phyloP scores from a whole-genome alignment of 2,113 vertebrate genomes.

The Halichoerus grypus region DNA sequence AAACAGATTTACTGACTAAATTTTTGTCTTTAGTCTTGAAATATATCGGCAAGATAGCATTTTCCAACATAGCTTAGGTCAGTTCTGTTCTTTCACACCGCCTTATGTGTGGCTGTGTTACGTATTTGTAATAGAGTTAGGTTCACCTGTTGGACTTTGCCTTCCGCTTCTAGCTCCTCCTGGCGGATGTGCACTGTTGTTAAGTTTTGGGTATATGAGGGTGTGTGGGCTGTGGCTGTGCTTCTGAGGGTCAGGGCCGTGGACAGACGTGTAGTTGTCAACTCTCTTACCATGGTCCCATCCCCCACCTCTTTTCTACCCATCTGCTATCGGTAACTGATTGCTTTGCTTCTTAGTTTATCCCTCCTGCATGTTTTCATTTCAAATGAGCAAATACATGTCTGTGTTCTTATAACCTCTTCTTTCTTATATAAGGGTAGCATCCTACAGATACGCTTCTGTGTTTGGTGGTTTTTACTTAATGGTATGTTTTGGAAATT shows the following conservation, averaged over 20 bases:
- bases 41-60: not conserved
- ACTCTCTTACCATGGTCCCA: fast-evolving
- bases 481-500: not conserved
- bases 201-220: not conserved
- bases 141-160: not conserved
- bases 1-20: not conserved
- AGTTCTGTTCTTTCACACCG: not conserved
- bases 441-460: not conserved
- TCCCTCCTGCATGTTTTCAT: not conserved
- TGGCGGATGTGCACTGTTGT: not conserved
- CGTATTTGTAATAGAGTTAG: not conserved
- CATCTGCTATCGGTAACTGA: not conserved
- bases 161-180: not conserved
- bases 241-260: not conserved
- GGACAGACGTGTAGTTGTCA: not conserved
- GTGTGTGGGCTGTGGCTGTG: not conserved
- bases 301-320: not conserved
- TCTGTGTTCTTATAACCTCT: not conserved
- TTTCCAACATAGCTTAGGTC: not conserved
- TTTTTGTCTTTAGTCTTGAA: not conserved
- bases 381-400: not conserved
- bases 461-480: not conserved
- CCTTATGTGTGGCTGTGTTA: not conserved
- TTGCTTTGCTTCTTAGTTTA: not conserved
- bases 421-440: not conserved